phyloP scores from a whole-genome alignment of 2,113 vertebrate genomes.

The Lophotis ruficrista region DNA sequence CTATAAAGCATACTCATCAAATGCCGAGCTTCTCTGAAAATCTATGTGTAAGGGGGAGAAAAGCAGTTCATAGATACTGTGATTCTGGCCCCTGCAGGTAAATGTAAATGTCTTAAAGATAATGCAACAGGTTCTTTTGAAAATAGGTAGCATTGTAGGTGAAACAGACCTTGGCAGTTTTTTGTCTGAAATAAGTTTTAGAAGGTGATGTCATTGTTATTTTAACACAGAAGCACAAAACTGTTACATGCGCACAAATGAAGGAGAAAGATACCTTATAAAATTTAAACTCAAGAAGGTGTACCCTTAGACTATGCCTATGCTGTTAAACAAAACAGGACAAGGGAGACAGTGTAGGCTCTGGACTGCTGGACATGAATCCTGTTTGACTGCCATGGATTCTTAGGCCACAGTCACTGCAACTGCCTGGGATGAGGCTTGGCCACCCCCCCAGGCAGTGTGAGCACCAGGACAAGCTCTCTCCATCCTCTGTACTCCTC shows the following conservation, averaged over 20 bases:
- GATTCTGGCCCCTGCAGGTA: accelerated
- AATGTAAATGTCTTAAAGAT: neutral
- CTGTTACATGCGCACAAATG: accelerated
- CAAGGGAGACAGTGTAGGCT: neutral
- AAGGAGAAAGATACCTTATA: neutral
- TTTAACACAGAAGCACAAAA: neutral
- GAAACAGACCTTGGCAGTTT: neutral
- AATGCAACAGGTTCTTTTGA: neutral
- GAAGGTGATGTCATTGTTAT: neutral
- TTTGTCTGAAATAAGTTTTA: neutral
- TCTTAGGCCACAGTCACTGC: accelerated
- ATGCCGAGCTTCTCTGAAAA: neutral
- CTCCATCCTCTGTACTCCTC: neutral
- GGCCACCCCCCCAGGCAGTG: accelerated
- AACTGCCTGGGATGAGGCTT: neutral
- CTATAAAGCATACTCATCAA: neutral
- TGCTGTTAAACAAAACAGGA: neutral
- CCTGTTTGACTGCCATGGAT: accelerated
- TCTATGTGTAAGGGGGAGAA: neutral
- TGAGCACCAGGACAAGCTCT: accelerated
- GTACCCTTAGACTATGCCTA: neutral
- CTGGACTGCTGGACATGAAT: neutral
- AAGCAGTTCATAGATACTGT: neutral
- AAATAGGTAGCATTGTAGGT: neutral
- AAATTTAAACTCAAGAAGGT: neutral